A percentile compares a stretch with the other conserved stretches of the same genome.
phyloP scores from a whole-genome alignment of 2,113 vertebrate species.

The Mirounga angustirostris region DNA sequence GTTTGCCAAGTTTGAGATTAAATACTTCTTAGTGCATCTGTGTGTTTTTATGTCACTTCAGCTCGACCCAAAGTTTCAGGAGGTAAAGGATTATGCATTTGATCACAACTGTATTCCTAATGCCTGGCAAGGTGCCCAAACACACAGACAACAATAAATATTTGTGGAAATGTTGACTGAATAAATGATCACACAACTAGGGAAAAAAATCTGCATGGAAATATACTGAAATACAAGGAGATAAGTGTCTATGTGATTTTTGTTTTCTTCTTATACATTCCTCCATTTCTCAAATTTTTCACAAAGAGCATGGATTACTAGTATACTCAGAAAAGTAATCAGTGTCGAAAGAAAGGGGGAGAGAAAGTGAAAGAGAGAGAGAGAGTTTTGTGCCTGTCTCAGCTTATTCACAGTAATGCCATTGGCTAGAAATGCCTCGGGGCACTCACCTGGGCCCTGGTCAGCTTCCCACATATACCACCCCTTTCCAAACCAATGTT shows the following conservation, averaged over 20 bases:
- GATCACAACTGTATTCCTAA: neutral
- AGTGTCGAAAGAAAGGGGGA: neutral
- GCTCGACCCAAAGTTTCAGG: neutral
- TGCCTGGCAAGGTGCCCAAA: neutral
- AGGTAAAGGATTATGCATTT: neutral
- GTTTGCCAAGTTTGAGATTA: slow-evolving; percentile 11
- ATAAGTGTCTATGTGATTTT: neutral
- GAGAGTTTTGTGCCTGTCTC: neutral
- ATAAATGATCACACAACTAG: neutral
- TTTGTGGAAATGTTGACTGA: neutral
- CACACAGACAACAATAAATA: neutral
- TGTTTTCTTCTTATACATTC: neutral
- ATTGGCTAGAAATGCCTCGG: neutral
- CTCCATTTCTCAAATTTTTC: slow-evolving; percentile 8
- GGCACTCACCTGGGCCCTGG: neutral
- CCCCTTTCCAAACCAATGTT: neutral
- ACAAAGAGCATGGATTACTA: neutral
- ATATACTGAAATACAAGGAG: slow-evolving; percentile 15
- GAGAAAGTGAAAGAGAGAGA: neutral
- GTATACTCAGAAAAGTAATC: slow-evolving; percentile 2
- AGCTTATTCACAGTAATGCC: neutral
- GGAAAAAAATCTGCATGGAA: neutral
- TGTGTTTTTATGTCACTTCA: slow-evolving; percentile 3
- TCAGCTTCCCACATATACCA: neutral
- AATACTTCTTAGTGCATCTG: neutral